Evolutionary conservation across 1,140 invertebrate genomes (phyloP).

Genomic region (Cydia pomonella): DNA sequence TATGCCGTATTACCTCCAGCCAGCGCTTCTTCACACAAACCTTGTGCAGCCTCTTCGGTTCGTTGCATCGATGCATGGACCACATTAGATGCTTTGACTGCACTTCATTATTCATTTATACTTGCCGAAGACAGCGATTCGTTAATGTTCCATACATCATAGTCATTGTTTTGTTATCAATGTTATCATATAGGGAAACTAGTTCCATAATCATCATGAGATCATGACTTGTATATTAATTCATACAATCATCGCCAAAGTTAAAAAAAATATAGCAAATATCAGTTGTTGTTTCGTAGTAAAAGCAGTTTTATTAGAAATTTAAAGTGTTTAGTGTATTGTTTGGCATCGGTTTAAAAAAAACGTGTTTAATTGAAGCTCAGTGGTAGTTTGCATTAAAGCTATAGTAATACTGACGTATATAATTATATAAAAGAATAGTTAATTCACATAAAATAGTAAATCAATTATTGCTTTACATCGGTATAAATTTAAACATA

Average conservation of each 20-base stretch:
- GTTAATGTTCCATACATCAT: slow-evolving; percentile 38
- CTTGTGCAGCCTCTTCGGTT: slow-evolving; percentile 65
- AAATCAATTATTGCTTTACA: too few relatives aligned
- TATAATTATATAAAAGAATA: neutral
- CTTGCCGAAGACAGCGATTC: slow-evolving; percentile 38
- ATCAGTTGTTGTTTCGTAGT: slow-evolving; percentile 22
- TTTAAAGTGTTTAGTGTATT: slow-evolving; percentile 21
- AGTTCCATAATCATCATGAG: slow-evolving; percentile 50
- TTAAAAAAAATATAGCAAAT: neutral
- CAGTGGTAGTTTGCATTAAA: slow-evolving; percentile 12
- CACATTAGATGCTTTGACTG: slow-evolving; percentile 74
- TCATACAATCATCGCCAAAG: slow-evolving; percentile 11
- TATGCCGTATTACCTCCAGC: slow-evolving; percentile 64
- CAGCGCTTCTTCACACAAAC: slow-evolving; percentile 69
- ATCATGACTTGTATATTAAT: slow-evolving; percentile 35
- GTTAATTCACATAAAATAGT: neutral
- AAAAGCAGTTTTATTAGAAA: slow-evolving; percentile 20
- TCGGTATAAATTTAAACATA: too few relatives aligned
- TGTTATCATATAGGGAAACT: slow-evolving; percentile 41
- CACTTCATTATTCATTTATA: slow-evolving; percentile 65
- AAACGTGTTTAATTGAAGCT: neutral
- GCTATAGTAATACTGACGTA: neutral
- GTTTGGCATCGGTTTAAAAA: neutral
- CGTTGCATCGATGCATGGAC: slow-evolving; percentile 77
- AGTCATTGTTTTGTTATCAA: slow-evolving; percentile 41